Evolutionary conservation across 2,888 invertebrate species (phyloP).

Genomic region (Miltochrista miniata): DNA sequence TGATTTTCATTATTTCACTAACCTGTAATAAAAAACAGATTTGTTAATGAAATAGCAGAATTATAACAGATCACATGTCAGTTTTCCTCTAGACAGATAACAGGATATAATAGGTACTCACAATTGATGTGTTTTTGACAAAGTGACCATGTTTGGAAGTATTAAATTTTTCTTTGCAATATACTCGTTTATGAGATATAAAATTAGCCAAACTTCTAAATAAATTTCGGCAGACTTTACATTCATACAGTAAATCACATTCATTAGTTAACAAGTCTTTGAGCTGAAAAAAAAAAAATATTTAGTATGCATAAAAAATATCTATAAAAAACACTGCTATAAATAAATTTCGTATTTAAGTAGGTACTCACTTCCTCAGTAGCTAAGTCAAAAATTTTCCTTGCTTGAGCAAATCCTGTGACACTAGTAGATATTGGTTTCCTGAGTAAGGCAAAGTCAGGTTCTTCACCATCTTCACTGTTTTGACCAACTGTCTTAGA

Average conservation of each 20-base stretch:
- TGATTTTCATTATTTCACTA: slow-evolving; percentile 75
- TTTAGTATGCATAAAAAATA: not conserved
- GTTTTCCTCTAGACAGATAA: not conserved
- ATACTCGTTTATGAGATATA: slow-evolving; percentile 94
- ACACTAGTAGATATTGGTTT: slow-evolving; percentile 88
- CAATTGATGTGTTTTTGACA: slow-evolving; percentile 67
- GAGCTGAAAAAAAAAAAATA: slow-evolving; percentile 79
- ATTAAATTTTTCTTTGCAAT: slow-evolving; percentile 86
- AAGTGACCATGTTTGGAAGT: slow-evolving; percentile 71
- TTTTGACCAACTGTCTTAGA: slow-evolving; percentile 52
- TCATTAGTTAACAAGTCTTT: slow-evolving; percentile 90
- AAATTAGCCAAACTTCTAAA: slow-evolving; percentile 95
- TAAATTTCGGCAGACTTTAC: slow-evolving; percentile 92
- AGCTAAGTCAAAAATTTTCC: slow-evolving; percentile 88
- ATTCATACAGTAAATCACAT: slow-evolving; percentile 95
- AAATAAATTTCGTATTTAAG: not conserved
- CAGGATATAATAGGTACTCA: slow-evolving; percentile 51
- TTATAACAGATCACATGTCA: no score
- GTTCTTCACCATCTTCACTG: slow-evolving; percentile 68
- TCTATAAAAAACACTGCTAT: not conserved
- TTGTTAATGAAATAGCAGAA: not conserved
- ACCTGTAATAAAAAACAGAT: slow-evolving; percentile 50
- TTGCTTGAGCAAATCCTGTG: slow-evolving; percentile 87
- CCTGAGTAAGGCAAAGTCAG: slow-evolving; percentile 82
- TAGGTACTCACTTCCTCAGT: slow-evolving; percentile 87